Evolutionary conservation across 2,797 vertebrate genomes (phyloP), one percentile per base, ranked within the genome.

Genomic region (Periparus ater): DNA sequence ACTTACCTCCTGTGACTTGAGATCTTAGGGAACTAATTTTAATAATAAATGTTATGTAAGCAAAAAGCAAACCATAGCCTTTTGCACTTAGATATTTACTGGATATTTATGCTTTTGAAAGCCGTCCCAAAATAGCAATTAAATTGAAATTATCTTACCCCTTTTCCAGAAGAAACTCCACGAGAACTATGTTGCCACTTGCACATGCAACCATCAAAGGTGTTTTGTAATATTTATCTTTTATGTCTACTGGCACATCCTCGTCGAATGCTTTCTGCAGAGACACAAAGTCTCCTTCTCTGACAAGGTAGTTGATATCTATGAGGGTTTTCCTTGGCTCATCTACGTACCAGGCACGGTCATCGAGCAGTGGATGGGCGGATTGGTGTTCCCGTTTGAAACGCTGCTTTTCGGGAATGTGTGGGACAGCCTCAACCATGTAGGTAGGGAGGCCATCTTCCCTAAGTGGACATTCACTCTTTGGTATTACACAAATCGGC

Each of bases 131-230:
- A 91, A 40, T 2, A 80, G 12, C 30, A 82, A 61, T 54, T 30
- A 15, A 17, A 70, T 32, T 30, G n/a, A 85, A 89, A 91, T 76
- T 1, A 26, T 67, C 98, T 63, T 98, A 99, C 99, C 99, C 98
- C 5, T 91, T 97, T 50, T 97, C 96, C 51, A 99, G 96, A 60
- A 99, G 99, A 88, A 98, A 99, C 90, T 98, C 97, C 79, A 98
- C 98, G 40, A 98, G 91, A 44, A 98, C 98, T 5, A 97, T 97
- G 91, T 98, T 99, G 27, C 99, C 99, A 53, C 63, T 98, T 57
- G 98, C 96, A 90, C 99, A 99, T 0, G 99, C 99, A 17, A 96
- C 96, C 98, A 99, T 99, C 63, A 99, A 97, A 1, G 99, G 99
- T 1, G 99, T 99, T 97, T 99, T 99, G 95, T 99, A 99, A 67